Evolutionary conservation across 2,888 invertebrate species (phyloP).

Genomic region (Drosophila monieri): DNA sequence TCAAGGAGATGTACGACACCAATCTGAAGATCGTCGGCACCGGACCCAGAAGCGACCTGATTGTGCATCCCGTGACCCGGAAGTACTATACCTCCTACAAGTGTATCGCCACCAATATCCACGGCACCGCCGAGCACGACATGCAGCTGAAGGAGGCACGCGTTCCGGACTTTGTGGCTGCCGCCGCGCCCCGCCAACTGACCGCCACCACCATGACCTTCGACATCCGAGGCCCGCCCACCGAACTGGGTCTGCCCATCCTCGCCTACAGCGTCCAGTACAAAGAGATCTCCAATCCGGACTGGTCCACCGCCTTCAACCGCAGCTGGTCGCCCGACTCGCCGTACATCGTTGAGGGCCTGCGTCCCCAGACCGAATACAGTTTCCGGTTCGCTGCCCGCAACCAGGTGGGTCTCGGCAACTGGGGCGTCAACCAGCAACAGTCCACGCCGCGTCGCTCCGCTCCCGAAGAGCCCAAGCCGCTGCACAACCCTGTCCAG

Average conservation of each 20-base stretch:
- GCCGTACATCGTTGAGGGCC: slow-evolving; percentile 91
- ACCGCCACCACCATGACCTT: slow-evolving; percentile 95
- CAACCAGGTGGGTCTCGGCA: slow-evolving; percentile 92
- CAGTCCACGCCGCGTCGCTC: slow-evolving; percentile 91
- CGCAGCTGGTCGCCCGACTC: slow-evolving; percentile 92
- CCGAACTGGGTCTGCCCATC: slow-evolving; percentile 90
- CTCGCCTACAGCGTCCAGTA: slow-evolving; percentile 90
- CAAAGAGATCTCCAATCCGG: slow-evolving; percentile 87
- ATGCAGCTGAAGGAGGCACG: slow-evolving; percentile 90
- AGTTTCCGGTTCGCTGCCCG: slow-evolving; percentile 92
- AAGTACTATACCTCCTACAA: slow-evolving; percentile 90
- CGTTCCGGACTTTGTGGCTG: slow-evolving; percentile 87
- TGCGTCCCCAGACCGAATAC: slow-evolving; percentile 91
- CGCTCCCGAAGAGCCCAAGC: slow-evolving; percentile 89
- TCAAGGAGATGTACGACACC: slow-evolving; percentile 85
- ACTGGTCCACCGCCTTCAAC: slow-evolving; percentile 89
- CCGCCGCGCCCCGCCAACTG: slow-evolving; percentile 88
- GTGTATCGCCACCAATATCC: slow-evolving; percentile 91
- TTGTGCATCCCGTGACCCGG: slow-evolving; percentile 88
- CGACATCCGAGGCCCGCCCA: slow-evolving; percentile 89
- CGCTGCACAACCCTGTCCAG: slow-evolving; percentile 85
- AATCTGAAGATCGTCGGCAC: slow-evolving; percentile 86
- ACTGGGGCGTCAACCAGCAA: slow-evolving; percentile 88
- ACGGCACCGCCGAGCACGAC: slow-evolving; percentile 88
- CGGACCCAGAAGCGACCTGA: slow-evolving; percentile 89